Conservation (phyloP, 2,113 vertebrate genomes). For the Dasyornis broadbenti region DNA sequence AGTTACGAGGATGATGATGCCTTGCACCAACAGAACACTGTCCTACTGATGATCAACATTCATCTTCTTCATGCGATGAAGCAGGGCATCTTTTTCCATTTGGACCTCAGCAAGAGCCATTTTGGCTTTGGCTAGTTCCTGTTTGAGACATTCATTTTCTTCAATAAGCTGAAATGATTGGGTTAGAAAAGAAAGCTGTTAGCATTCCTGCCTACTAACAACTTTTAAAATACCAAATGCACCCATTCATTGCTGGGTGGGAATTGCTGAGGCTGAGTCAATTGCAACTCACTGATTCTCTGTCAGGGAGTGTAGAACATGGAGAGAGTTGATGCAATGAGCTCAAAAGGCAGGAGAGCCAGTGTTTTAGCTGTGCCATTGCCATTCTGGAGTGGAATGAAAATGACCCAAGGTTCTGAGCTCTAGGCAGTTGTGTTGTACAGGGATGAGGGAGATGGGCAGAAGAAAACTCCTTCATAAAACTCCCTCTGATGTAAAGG, state of each 20-base stretch:
- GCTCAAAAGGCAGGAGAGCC: neutral
- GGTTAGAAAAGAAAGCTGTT: neutral
- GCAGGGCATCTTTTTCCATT: conserved; percentile 89
- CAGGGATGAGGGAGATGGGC: neutral
- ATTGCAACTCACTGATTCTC: neutral
- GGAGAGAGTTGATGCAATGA: neutral
- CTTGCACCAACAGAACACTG: neutral
- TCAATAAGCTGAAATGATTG: conserved; percentile 79
- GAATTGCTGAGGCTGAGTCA: neutral
- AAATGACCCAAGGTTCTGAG: neutral
- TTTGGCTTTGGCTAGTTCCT: conserved; percentile 90
- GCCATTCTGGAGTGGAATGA: neutral
- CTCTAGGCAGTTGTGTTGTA: neutral
- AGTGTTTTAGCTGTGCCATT: neutral
- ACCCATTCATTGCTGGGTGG: neutral
- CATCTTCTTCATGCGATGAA: conserved; percentile 86
- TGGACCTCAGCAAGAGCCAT: conserved; percentile 92
- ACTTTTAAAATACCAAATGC: neutral
- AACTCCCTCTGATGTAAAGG: neutral
- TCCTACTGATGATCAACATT: conserved; percentile 43
- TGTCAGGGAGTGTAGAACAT: accelerated
- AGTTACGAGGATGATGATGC: neutral
- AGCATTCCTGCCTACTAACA: neutral
- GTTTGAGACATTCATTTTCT: conserved; percentile 94
- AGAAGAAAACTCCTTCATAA: neutral